Evolutionary conservation across 1,140 invertebrate species (phyloP).

Genomic region (Elymnias hypermnestra): DNA sequence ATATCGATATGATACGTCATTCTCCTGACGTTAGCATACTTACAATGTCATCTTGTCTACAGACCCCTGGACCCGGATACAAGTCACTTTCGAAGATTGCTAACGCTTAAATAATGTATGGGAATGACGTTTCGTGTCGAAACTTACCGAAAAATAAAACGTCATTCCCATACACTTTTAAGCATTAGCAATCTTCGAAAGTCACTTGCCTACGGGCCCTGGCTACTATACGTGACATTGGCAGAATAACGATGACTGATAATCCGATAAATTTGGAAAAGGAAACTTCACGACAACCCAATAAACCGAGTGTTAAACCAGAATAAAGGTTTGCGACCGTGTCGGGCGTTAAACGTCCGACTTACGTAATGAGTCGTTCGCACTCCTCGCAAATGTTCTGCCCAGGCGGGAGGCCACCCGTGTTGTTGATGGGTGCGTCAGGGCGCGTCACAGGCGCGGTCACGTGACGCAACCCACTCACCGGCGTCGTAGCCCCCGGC

Average conservation of each 20-base stretch:
- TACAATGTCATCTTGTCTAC: no score
- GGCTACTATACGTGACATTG: no score
- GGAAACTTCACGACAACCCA: background rate
- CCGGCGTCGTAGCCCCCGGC: conserved; percentile 41
- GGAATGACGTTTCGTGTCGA: no score
- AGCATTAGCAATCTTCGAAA: no score
- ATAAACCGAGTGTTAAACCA: background rate
- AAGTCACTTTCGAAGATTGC: no score
- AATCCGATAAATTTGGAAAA: background rate
- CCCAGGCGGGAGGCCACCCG: conserved; percentile 85
- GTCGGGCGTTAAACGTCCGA: conserved; percentile 68
- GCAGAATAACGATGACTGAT: background rate
- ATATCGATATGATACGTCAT: no score
- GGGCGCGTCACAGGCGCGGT: conserved; percentile 83
- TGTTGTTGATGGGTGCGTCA: conserved; percentile 79
- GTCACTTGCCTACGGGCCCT: no score
- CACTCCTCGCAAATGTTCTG: conserved; percentile 95
- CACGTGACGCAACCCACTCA: conserved; percentile 79
- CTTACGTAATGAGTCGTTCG: conserved; percentile 96
- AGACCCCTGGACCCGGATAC: no score
- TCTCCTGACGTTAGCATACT: no score
- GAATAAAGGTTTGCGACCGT: conserved; percentile 49
- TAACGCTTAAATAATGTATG: no score
- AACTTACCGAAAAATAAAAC: no score
- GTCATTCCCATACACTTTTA: no score